Conservation (phyloP, 1,140 invertebrate genomes). For the Platyura marginata region DNA sequence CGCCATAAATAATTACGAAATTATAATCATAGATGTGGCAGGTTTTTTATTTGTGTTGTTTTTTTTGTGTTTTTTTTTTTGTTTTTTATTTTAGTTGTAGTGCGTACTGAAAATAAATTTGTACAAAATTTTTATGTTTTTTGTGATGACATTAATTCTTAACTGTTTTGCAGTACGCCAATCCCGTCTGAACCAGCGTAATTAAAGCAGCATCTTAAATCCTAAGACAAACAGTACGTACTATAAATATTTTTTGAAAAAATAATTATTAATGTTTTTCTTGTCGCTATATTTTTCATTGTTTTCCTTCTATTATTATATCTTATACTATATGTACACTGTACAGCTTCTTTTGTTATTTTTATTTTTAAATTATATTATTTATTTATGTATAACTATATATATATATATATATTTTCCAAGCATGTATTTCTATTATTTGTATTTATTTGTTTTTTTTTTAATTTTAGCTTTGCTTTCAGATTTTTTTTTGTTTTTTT, state of each 20-base stretch:
- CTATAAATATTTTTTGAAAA: too few relatives aligned
- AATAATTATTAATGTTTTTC: too few relatives aligned
- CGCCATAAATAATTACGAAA: too few relatives aligned
- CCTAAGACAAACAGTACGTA: conserved; percentile 1
- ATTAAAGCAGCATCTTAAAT: conserved; percentile 14
- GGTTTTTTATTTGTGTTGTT: not conserved
- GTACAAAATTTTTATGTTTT: not conserved
- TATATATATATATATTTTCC: not conserved
- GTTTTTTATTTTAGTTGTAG: not conserved
- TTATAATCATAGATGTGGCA: too few relatives aligned
- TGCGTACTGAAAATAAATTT: not conserved
- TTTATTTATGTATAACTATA: not conserved
- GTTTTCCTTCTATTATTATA: too few relatives aligned
- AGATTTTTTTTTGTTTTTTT: too few relatives aligned
- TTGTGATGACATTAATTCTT: conserved; percentile 4
- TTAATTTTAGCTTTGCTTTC: too few relatives aligned
- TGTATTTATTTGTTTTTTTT: too few relatives aligned
- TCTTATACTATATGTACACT: too few relatives aligned
- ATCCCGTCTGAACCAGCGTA: conserved; percentile 25
- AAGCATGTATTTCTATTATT: not conserved
- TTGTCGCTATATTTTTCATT: too few relatives aligned
- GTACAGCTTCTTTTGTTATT: not conserved
- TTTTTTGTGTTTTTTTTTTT: not conserved
- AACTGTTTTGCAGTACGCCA: conserved; percentile 22
- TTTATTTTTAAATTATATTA: not conserved